These are phyloP conservation scores for Drosophila ohnishii DNA, from an alignment of 1,140 invertebrate genomes.

Conservation along the genomic window DNA sequence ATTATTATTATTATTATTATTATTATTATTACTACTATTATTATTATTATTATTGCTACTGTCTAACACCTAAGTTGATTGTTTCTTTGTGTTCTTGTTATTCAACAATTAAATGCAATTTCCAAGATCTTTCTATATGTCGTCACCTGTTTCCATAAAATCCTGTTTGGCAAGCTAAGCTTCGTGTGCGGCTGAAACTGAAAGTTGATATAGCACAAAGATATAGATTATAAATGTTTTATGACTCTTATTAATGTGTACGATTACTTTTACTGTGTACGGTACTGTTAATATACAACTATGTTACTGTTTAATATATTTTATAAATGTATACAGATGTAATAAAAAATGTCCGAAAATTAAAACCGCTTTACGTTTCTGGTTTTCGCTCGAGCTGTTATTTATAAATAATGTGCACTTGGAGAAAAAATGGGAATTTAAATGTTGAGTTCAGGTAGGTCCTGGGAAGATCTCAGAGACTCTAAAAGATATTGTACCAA, in stretches of 20 bases:
- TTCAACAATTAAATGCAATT: slow-evolving; percentile 28
- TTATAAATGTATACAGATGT: slow-evolving; percentile 73
- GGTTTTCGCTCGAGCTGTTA: not conserved
- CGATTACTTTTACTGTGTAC: slow-evolving; percentile 65
- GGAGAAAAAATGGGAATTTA: not conserved
- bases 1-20: slow-evolving; percentile 8
- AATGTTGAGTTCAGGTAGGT: not conserved
- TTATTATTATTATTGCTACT: slow-evolving; percentile 21
- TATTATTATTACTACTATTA: not conserved
- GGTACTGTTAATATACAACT: slow-evolving; percentile 70
- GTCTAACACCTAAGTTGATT: slow-evolving; percentile 48
- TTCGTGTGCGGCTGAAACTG: slow-evolving; percentile 58
- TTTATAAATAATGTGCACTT: not conserved
- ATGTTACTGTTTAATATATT: slow-evolving; percentile 76
- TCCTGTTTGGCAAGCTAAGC: slow-evolving; percentile 36
- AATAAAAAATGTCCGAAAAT: slow-evolving; percentile 61
- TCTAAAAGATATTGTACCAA: too few relatives aligned
- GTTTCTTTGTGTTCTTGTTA: slow-evolving; percentile 48
- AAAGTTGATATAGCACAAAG: slow-evolving; percentile 67
- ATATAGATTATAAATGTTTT: slow-evolving; percentile 63
- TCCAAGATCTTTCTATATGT: slow-evolving; percentile 23
- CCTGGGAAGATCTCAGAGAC: not conserved
- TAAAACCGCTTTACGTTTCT: not conserved
- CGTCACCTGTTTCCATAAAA: slow-evolving; percentile 27
- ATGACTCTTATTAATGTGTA: slow-evolving; percentile 59